These are phyloP conservation scores for Tyrophagus putrescentiae DNA, from an alignment of 1,140 invertebrate genomes.

Conservation along the genomic window DNA sequence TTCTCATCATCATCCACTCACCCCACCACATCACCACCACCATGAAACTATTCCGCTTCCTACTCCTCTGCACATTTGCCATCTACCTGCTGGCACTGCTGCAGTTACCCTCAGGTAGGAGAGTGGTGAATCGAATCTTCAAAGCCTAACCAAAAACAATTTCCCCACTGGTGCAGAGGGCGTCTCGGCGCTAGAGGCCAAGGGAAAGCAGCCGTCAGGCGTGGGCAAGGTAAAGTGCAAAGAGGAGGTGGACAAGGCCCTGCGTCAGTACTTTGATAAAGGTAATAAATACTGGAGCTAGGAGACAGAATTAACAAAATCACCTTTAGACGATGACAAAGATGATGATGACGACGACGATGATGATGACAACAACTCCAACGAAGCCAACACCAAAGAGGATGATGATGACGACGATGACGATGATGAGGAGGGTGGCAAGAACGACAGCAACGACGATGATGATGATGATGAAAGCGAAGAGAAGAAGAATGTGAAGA, in stretches of 20 bases:
- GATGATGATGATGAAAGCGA: neutral
- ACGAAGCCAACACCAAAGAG: conserved; percentile 23
- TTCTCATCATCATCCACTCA: neutral
- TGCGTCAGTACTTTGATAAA: conserved; percentile 28
- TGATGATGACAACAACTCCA: conserved; percentile 23
- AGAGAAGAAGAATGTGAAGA: neutral
- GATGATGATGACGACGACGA: conserved; percentile 16
- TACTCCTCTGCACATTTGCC: neutral
- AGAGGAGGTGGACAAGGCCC: conserved; percentile 26
- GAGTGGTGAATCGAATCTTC: no score
- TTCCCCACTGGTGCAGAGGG: neutral
- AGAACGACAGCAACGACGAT: neutral
- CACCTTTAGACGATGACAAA: neutral
- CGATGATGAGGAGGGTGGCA: conserved; percentile 18
- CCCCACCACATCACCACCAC: neutral
- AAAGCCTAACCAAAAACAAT: neutral
- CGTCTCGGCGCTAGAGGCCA: neutral
- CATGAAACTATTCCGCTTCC: conserved; percentile 1
- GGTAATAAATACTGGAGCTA: no score
- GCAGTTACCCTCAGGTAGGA: no score
- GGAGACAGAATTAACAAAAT: neutral
- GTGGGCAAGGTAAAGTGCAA: conserved; percentile 23
- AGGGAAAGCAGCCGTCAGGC: conserved; percentile 15
- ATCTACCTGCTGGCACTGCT: neutral
- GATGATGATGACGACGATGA: conserved; percentile 22